Conservation (phyloP, 2,797 vertebrate species). For the Sebastes dallii region DNA sequence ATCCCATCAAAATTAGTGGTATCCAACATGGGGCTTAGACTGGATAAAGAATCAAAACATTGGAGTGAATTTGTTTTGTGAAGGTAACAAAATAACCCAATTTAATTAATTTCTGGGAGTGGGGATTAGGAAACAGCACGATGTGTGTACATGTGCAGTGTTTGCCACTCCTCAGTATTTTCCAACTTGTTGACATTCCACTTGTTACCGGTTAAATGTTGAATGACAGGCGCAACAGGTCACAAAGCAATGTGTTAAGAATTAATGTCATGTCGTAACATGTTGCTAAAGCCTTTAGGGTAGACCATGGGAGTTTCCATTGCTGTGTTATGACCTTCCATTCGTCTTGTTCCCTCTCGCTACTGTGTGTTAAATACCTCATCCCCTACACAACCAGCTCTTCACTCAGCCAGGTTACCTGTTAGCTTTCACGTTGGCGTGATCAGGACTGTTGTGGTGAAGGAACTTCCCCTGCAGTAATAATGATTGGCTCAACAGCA, state of each 20-base stretch:
- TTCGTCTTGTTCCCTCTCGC: background rate
- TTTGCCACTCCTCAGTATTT: background rate
- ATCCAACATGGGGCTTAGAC: background rate
- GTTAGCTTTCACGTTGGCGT: background rate
- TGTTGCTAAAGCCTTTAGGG: constrained; percentile 20
- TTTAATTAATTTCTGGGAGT: background rate
- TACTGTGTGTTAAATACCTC: constrained; percentile 38
- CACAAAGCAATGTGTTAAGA: constrained; percentile 34
- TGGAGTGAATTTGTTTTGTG: background rate
- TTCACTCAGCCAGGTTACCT: background rate
- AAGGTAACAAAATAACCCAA: background rate
- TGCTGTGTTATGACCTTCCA: background rate
- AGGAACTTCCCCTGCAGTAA: no score
- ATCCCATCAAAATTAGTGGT: background rate
- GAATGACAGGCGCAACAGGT: constrained; percentile 46
- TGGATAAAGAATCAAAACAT: background rate
- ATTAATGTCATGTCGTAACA: constrained; percentile 46
- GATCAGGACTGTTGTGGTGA: no score
- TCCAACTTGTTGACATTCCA: constrained; percentile 11
- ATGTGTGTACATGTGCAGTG: background rate
- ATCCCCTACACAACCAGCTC: background rate
- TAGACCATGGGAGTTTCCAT: constrained; percentile 13
- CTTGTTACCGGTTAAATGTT: constrained; percentile 18
- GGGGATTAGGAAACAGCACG: background rate
- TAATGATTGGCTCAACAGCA: no score